These are phyloP conservation scores for Nesidiocoris tenuis DNA, from an alignment of 2,888 invertebrate species.

Conservation along the genomic window DNA sequence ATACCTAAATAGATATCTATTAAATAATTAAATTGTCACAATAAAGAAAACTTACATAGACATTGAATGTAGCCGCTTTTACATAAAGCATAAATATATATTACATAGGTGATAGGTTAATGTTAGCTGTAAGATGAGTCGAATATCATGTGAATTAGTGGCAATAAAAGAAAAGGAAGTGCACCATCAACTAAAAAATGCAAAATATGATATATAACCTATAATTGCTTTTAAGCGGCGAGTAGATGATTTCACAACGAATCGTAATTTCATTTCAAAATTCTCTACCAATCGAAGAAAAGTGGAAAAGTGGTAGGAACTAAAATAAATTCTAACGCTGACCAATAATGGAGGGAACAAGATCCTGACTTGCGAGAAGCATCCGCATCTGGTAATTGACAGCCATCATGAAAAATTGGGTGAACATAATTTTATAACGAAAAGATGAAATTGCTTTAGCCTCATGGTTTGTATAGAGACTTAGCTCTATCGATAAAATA, in stretches of 20 bases:
- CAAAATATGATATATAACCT: not conserved
- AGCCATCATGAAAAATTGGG: not conserved
- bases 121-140: not conserved
- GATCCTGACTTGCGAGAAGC: not conserved
- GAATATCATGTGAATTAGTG: not conserved
- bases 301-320: not conserved
- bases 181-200: not conserved
- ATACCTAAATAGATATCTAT: no score
- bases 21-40: not conserved
- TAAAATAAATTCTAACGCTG: not conserved
- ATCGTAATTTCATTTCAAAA: no score
- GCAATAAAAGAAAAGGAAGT: not conserved
- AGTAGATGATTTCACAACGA: not conserved
- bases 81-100: no score
- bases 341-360: not conserved
- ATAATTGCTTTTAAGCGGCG: no score
- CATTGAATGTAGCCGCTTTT: not conserved
- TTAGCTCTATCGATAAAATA: no score
- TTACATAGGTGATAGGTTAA: no score
- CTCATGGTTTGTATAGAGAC: no score
- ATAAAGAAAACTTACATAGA: not conserved
- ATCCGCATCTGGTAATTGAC: not conserved
- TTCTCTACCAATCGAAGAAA: not conserved
- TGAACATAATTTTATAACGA: not conserved
- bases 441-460: not conserved